A percentile compares a stretch with the other conserved stretches of the same genome.
Conservation (phyloP, 2,797 vertebrate species). For the Melanotaenia nigrans region DNA sequence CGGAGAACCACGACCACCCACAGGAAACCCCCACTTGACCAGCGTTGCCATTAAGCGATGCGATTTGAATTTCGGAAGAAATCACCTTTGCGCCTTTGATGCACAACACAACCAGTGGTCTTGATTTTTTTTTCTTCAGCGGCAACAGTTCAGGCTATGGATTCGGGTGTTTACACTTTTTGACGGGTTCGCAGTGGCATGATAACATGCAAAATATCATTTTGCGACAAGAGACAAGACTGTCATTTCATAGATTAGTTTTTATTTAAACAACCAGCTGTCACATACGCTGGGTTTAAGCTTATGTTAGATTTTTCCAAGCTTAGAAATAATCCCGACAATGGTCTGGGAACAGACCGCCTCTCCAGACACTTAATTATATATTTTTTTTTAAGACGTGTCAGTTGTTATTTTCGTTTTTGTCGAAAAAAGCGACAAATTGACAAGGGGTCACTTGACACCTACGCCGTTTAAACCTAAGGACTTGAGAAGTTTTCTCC, state of each 20-base stretch:
- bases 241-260: conserved; percentile 49
- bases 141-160: conserved; percentile 59
- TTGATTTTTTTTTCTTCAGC: conserved; percentile 35
- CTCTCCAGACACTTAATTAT: conserved; percentile 65
- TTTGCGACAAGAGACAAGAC: conserved; percentile 59
- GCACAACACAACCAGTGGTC: conserved; percentile 51
- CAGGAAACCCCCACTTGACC: conserved; percentile 78
- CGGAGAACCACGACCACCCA: conserved; percentile 77
- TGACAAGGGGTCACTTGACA: conserved; percentile 62
- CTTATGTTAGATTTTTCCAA: conserved; percentile 52
- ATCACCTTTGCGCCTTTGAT: conserved; percentile 60
- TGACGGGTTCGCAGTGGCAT: conserved; percentile 68
- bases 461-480: conserved; percentile 46
- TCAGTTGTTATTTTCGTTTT: conserved; percentile 48
- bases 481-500: conserved; percentile 78
- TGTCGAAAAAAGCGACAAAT: conserved; percentile 35
- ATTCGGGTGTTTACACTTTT: conserved; percentile 76
- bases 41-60: conserved; percentile 81
- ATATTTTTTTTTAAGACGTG: conserved; percentile 50
- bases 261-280: conserved; percentile 57
- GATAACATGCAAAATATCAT: conserved; percentile 51
- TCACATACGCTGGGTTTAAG: conserved; percentile 52
- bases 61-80: conserved; percentile 70
- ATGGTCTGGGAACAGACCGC: conserved; percentile 76
- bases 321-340: conserved; percentile 67